Evolutionary conservation across 2,888 invertebrate species (phyloP).

Genomic region (Ochropacha duplaris): DNA sequence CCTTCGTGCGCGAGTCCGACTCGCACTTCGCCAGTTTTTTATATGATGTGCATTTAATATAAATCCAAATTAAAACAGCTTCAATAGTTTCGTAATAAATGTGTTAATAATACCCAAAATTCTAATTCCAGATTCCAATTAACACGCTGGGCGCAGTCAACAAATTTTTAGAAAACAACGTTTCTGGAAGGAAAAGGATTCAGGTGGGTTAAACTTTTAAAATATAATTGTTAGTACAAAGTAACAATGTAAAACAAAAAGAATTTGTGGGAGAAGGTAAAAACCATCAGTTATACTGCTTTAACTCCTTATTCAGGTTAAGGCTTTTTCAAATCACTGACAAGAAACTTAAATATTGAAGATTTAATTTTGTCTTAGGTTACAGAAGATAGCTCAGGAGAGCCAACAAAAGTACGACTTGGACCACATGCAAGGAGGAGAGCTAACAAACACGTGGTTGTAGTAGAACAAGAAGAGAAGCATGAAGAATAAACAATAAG

Average conservation of each 20-base stretch:
- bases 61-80: background rate
- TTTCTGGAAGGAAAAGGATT: constrained; percentile 55
- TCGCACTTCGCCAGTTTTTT: no score
- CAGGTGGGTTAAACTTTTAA: constrained; percentile 43
- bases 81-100: no score
- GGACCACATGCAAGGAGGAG: constrained; percentile 60
- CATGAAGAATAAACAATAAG: constrained; percentile 16
- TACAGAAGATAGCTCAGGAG: constrained; percentile 36
- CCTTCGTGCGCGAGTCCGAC: no score
- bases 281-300: no score
- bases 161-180: constrained; percentile 83
- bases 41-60: no score
- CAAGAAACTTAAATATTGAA: no score
- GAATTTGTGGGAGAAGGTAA: no score
- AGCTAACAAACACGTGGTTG: constrained; percentile 49
- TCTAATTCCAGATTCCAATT: constrained; percentile 84
- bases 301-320: no score
- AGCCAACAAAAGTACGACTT: constrained; percentile 42
- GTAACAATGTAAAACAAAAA: no score
- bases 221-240: no score
- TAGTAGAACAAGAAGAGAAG: constrained; percentile 38
- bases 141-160: constrained; percentile 86
- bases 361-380: constrained; percentile 33
- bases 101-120: no score
- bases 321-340: no score